Evolutionary conservation across 2,797 vertebrate genomes (phyloP), one percentile per base, ranked within the genome.

Genomic region (Brotula barbata): DNA sequence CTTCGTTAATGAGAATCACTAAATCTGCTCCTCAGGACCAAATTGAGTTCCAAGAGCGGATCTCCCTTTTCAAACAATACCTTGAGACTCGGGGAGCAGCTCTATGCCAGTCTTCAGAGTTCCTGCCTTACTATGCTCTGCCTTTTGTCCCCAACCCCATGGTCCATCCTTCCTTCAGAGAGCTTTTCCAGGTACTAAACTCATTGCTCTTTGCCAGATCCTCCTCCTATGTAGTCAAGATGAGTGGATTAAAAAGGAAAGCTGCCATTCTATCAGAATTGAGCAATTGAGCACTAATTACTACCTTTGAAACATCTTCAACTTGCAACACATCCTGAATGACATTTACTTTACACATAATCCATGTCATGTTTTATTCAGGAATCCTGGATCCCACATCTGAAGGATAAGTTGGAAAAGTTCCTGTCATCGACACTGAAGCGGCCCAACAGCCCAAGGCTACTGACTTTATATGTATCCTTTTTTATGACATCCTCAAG

Each of bases 401-500:
- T 98, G 77, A 97, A 91, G 78, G 67, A 75, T 21, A 94, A 91
- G 64, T 81, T 99, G 83, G 92, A 95, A 75, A 89, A 89, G 54
- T 95, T 97, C 77, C 81, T 98, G 55, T 89, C 89, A 43, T 54
- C 87, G 45, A 89, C 90, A 48, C 84, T 98, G 50, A 98, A 93
- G 88, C 88, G 90, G 14, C 90, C 80, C 51, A 91, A 85, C 71
- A 85, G 71, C 0, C 96, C 96, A 2, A 91, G 88, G 75, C 93
- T 99, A 67, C 84, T 98, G 48, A 87, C 81, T 58, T 88, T 98
- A 87, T 97, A 93, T 75, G 97, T 99, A 99, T 99, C 97, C 94
- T 96, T 95, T 60, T 19, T 25, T 1, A 6, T 58, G 23, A 7
- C 5, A 44, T 1, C 0, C 13, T 44, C 13, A n/a, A n/a, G n/a